phyloP scores from a whole-genome alignment of 1,140 invertebrate species.

The Metopolophium dirhodum region DNA sequence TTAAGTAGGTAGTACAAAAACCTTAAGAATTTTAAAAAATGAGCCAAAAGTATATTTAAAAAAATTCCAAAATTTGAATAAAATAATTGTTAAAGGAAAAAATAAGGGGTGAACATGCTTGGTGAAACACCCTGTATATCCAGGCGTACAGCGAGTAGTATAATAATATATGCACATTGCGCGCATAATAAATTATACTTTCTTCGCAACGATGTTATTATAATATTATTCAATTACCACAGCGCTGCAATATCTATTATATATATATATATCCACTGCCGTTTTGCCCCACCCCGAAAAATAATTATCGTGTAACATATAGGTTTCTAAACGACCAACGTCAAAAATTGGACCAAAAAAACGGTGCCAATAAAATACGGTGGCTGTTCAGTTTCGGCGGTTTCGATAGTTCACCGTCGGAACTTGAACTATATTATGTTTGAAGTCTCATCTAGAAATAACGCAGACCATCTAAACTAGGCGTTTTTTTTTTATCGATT shows the following conservation, averaged over 20 bases:
- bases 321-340: neutral
- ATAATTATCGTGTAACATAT: neutral
- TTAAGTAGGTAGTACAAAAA: neutral
- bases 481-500: neutral
- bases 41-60: neutral
- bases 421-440: neutral
- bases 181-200: conserved; percentile 17
- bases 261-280: neutral
- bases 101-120: neutral
- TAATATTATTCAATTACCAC: neutral
- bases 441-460: neutral
- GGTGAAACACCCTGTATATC: neutral
- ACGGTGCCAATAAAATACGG: neutral
- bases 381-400: neutral
- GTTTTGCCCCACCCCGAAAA: neutral
- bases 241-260: neutral
- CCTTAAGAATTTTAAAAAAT: neutral
- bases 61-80: neutral
- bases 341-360: neutral
- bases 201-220: neutral
- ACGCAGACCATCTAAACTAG: neutral
- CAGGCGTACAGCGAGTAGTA: neutral
- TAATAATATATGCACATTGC: neutral
- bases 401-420: neutral
- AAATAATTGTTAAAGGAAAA: neutral